Conservation (phyloP, 2,113 vertebrate species). For the Coptodon bakossiorum region DNA sequence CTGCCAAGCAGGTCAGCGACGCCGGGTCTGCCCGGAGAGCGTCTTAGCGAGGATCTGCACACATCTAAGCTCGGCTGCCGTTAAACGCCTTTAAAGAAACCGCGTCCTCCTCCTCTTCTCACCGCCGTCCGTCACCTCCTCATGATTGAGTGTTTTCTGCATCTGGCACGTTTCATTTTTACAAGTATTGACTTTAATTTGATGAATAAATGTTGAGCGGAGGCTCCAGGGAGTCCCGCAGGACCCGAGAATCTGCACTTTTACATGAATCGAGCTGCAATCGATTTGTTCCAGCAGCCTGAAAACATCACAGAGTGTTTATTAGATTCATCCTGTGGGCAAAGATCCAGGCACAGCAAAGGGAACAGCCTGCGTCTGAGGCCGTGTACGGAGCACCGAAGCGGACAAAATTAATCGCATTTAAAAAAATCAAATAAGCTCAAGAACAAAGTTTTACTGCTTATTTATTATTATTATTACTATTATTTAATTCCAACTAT, state of each 20-base stretch:
- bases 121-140: not conserved
- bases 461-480: not conserved
- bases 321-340: not conserved
- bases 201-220: not conserved
- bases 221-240: not conserved
- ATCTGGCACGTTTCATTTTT: not conserved
- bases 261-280: not conserved
- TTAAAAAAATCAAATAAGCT: not conserved
- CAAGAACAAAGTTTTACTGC: not conserved
- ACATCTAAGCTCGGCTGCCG: not conserved
- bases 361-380: not conserved
- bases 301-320: not conserved
- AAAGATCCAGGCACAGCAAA: not conserved
- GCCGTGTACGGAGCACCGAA: not conserved
- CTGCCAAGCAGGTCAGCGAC: constrained; percentile 35
- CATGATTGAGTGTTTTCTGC: not conserved
- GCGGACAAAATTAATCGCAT: not conserved
- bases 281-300: not conserved
- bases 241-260: not conserved
- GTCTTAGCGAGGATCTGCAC: not conserved
- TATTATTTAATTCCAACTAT: not conserved
- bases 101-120: not conserved
- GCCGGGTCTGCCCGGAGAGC: not conserved
- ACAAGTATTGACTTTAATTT: not conserved
- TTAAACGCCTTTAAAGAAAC: not conserved